Evolutionary conservation across 2,888 invertebrate genomes (phyloP).

Genomic region (Pycnomerus fuliginosus): DNA sequence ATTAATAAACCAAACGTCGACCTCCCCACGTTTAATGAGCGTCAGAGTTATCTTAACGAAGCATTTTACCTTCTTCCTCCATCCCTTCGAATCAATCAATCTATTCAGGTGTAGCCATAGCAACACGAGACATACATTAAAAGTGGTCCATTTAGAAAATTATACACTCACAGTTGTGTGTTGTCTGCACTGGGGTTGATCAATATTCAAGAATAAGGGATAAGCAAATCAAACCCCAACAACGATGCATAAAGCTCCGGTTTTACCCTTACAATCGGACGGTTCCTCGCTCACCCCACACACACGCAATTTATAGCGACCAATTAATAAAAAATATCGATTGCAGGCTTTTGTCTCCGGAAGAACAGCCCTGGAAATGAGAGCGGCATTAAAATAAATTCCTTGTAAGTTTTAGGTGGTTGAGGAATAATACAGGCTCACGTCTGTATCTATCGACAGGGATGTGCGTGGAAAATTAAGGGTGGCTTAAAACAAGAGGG

Average conservation of each 20-base stretch:
- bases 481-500: conserved; percentile 30
- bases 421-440: too few species aligned
- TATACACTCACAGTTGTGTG: conserved; percentile 30
- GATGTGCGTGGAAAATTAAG: conserved; percentile 22
- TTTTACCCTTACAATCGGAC: conserved; percentile 14
- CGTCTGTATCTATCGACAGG: conserved; percentile 16
- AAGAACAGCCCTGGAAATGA: too few species aligned
- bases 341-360: too few species aligned
- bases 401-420: too few species aligned
- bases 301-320: too few species aligned
- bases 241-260: conserved; percentile 18
- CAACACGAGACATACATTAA: conserved; percentile 38
- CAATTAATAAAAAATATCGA: too few species aligned
- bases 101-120: conserved; percentile 37
- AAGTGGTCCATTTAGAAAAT: conserved; percentile 42
- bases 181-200: conserved; percentile 28
- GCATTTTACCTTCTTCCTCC: conserved; percentile 14
- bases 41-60: conserved; percentile 14
- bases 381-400: too few species aligned
- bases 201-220: conserved; percentile 38
- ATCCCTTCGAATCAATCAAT: conserved; percentile 36
- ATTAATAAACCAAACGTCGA: too few species aligned
- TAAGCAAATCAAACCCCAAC: conserved; percentile 32
- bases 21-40: conserved; percentile 2
- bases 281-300: too few species aligned